Conservation (phyloP, 35 echinoderm and acorn worm genomes). For the Lytechinus pictus region DNA sequence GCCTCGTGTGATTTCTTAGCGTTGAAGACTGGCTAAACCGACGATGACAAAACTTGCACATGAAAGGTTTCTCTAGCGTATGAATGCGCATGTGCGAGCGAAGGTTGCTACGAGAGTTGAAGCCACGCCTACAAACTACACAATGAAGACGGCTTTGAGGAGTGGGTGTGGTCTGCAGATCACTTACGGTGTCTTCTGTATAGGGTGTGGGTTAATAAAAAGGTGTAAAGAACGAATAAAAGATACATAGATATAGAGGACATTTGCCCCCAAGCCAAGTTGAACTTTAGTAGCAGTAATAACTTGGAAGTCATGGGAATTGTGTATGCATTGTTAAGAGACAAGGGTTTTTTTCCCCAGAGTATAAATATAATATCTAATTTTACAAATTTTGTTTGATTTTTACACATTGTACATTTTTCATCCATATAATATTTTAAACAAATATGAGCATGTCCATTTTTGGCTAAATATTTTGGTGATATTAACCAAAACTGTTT, state of each 20-base stretch:
- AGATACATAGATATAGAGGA: background rate
- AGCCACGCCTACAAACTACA: conserved; percentile 87
- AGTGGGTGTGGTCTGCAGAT: conserved; percentile 50
- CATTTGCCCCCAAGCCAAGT: background rate
- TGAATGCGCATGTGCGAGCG: conserved; percentile 98
- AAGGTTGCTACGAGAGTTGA: conserved; percentile 96
- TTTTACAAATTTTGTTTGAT: too few species aligned
- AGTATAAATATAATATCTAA: too few species aligned
- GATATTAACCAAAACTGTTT: too few species aligned
- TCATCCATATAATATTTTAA: too few species aligned
- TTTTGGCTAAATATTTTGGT: too few species aligned
- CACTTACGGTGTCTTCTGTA: conserved; percentile 53
- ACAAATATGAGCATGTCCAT: too few species aligned
- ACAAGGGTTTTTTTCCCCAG: too few species aligned
- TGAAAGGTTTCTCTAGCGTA: conserved; percentile 94
- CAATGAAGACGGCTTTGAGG: conserved; percentile 77
- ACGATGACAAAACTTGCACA: conserved; percentile 90
- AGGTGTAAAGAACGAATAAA: background rate
- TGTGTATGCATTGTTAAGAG: too few species aligned
- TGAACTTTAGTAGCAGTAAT: background rate
- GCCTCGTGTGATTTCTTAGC: conserved; percentile 86
- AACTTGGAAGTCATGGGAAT: too few species aligned
- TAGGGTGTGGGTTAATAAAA: background rate
- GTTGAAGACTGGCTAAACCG: conserved; percentile 98
- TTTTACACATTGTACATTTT: too few species aligned